phyloP scores from a whole-genome alignment of 2,113 vertebrate species.

The Ursus arctos region DNA sequence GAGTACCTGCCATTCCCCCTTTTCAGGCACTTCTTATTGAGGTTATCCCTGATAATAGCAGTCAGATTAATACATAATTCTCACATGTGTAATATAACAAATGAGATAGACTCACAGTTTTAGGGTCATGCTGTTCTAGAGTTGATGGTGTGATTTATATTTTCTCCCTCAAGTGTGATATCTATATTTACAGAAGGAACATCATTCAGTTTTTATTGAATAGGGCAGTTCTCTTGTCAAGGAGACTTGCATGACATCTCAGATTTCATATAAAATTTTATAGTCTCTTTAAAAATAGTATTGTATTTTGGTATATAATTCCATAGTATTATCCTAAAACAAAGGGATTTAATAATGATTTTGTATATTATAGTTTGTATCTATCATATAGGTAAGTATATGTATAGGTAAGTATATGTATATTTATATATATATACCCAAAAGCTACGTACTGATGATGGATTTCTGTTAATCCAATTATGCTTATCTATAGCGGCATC shows the following conservation, averaged over 20 bases:
- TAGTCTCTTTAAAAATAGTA: background rate
- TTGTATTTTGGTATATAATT: background rate
- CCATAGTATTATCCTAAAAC: background rate
- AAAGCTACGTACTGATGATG: background rate
- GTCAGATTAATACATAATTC: constrained; percentile 67
- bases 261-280: constrained; percentile 28
- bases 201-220: constrained; percentile 48
- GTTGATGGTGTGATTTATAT: constrained; percentile 70
- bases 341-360: constrained; percentile 40
- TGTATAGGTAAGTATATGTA: background rate
- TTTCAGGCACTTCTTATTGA: constrained; percentile 53
- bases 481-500: background rate
- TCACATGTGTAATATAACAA: constrained; percentile 63
- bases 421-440: background rate
- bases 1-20: background rate
- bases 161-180: constrained; percentile 56
- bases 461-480: background rate
- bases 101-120: constrained; percentile 69
- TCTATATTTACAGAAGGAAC: constrained; percentile 60
- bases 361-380: background rate
- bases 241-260: constrained; percentile 23
- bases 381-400: background rate
- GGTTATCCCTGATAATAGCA: constrained; percentile 60
- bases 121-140: constrained; percentile 72
- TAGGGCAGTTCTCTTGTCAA: background rate